Evolutionary conservation across 2,888 invertebrate genomes (phyloP), one percentile per base, ranked within the genome.

Genomic region (Dryobotodes eremita): DNA sequence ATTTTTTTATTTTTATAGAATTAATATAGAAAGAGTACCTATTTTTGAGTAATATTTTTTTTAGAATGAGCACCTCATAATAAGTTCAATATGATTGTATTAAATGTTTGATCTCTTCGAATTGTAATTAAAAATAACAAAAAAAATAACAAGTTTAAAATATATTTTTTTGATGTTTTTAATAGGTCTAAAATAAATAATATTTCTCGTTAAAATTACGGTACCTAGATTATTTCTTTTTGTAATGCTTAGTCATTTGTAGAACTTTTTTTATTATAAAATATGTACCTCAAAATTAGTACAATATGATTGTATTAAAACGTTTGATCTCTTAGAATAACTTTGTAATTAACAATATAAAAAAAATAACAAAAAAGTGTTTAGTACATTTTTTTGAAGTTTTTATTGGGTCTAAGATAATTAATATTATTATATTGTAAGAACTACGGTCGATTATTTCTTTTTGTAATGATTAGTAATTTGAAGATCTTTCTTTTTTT

Each of bases 141-240:
- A 15, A 20, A 36, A 64, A 62, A 62, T 31, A 62, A 42, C 42
- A 42, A 42, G 31, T 42, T 36, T 64, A 64, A 64, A 64, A 64
- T 42, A 64, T 36, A 26, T 36, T 36, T 64, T 31, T 64, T 36
- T 31, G 31, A 36, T 64, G 36, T 65, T 65, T 65, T 65, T 65
- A 46, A 42, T 36, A 42, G 46, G 65, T 65, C 46, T 42, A 46
- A 65, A 65, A 36, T 42, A 65, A 65, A 65, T 46, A 65, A 46
- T 46, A 65, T 65, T 46, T 65, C 65, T 42, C 36, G 65, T 65
- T 46, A 46, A 65, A 42, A 36, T 65, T 68, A 68, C 48, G 48
- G n/a, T 36, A 53, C 50, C 48, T 53, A 68, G 50, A 68, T 50
- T 68, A 50, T 26, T 50, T 68, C 68, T 46, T 68, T 68, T 68